Evolutionary conservation across 2,113 vertebrate species (phyloP), one percentile per base, ranked within the genome.

Genomic region (Oxygymnocypris stewartii): DNA sequence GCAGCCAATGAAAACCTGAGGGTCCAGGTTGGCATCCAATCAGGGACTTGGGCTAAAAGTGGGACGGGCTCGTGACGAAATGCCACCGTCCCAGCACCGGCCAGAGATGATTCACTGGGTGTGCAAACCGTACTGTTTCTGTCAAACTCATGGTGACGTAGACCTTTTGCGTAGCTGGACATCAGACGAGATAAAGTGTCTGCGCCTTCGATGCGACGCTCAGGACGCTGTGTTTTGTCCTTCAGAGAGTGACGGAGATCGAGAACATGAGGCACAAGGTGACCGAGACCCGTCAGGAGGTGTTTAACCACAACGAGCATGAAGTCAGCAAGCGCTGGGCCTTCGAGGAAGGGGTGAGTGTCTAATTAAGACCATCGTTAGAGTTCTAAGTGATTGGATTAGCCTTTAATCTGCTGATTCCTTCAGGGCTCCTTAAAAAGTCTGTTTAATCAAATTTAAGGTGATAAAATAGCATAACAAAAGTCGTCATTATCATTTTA

Each of bases 281-380:
- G 90, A 98, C 96, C 89, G 98, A 99, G 94, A 94, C 95, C 59
- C 97, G 98, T 6, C 98, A 99, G 90, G 98, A 99, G 91, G 95
- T 98, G 79, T 98, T 98, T 94, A 99, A 97, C 95, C 97, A 97
- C 93, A 99, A 99, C 28, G 98, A 99, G 79, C 97, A 99, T 12
- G 98, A 99, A 97, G 98, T 99, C 94, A 99, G 97, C 95, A 99
- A 99, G 92, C 96, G 98, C 63, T 99, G 98, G 98, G 94, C 96
- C 23, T 99, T 99, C 91, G 98, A 99, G 91, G 98, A 99, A 94
- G 98, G 96, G 94, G 98, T 99, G 90, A 94, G 97, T 86, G 20
- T 31, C 28, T 31, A 31, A 31, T 31, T 31, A 31, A 31, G 28
- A 31, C 28, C 28, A 31, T 31, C 28, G 28, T 31, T 31, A 31